phyloP scores from a whole-genome alignment of 2,113 vertebrate species.

The Malurus melanocephalus region DNA sequence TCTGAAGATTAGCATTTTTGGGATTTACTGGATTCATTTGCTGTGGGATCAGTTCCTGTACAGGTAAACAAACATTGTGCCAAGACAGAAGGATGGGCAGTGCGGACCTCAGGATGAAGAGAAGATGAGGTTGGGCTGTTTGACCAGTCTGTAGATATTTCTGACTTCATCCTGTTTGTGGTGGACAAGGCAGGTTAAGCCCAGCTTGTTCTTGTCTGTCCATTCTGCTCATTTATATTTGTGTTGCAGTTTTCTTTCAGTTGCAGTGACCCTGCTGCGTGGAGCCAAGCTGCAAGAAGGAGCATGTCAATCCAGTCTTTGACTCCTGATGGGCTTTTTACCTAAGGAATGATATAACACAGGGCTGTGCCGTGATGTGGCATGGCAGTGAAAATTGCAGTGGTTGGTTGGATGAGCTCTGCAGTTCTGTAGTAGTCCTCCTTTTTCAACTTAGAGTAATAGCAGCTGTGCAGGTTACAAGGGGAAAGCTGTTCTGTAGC shows the following conservation, averaged over 20 bases:
- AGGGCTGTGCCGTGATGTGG: rapidly evolving
- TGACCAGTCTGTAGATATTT: not conserved
- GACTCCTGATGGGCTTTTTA: not conserved
- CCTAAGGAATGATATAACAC: not conserved
- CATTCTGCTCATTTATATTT: not conserved
- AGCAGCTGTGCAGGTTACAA: not conserved
- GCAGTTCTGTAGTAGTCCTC: not conserved
- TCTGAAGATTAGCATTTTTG: not conserved
- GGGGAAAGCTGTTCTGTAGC: not conserved
- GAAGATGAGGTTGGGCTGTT: not conserved
- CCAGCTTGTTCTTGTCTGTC: not conserved
- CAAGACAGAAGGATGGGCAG: not conserved
- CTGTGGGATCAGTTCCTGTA: not conserved
- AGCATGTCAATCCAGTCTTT: not conserved
- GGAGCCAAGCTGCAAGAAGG: not conserved
- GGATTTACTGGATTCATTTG: not conserved
- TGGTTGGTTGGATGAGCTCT: not conserved
- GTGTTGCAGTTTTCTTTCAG: not conserved
- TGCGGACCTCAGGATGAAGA: not conserved
- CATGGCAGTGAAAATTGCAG: not conserved
- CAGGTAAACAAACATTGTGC: not conserved
- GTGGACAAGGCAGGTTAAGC: not conserved
- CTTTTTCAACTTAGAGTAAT: not conserved
- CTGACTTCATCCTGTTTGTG: not conserved
- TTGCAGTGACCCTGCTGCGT: not conserved